Percentiles rank a stretch among this genome's conserved stretches.
phyloP scores from a whole-genome alignment of 2,888 invertebrate species.

The Acanthacorydalis orientalis region DNA sequence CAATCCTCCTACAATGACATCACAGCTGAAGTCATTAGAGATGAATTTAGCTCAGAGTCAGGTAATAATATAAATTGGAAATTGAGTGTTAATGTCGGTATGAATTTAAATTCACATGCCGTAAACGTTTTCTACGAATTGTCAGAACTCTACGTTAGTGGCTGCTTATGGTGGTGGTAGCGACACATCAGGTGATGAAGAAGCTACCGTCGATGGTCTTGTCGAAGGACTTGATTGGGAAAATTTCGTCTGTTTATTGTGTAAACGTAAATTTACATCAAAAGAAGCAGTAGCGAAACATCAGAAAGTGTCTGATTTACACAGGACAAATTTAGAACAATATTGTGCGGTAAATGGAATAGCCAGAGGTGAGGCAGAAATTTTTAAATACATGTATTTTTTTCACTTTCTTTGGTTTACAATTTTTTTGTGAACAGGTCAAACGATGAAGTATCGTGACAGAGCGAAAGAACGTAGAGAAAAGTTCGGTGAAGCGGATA shows the following conservation, averaged over 20 bases:
- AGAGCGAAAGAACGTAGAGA: slow-evolving; percentile 88
- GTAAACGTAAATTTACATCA: slow-evolving; percentile 87
- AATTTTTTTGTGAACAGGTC: not conserved
- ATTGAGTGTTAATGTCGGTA: not conserved
- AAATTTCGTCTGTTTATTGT: slow-evolving; percentile 83
- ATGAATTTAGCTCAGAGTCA: not conserved
- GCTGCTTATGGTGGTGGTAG: slow-evolving; percentile 68
- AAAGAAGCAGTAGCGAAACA: slow-evolving; percentile 80
- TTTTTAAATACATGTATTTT: not conserved
- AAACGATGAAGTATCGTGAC: slow-evolving; percentile 39
- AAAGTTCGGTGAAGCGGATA: slow-evolving; percentile 82
- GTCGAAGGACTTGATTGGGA: slow-evolving; percentile 72
- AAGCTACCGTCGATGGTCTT: slow-evolving; percentile 39
- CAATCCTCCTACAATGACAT: not conserved
- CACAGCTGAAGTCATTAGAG: not conserved
- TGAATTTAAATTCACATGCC: not conserved
- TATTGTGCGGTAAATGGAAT: slow-evolving; percentile 8
- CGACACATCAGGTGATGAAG: slow-evolving; percentile 33
- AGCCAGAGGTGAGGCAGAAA: not conserved
- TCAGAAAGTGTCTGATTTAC: slow-evolving; percentile 82
- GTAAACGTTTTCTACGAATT: not conserved
- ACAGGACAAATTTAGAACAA: slow-evolving; percentile 67
- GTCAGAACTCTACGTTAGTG: slow-evolving; percentile 35
- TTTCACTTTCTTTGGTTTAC: not conserved
- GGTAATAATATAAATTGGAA: not conserved